Evolutionary conservation across 1,140 invertebrate species (phyloP), one percentile per base, ranked within the genome.

Genomic region (Penaeus japonicus): DNA sequence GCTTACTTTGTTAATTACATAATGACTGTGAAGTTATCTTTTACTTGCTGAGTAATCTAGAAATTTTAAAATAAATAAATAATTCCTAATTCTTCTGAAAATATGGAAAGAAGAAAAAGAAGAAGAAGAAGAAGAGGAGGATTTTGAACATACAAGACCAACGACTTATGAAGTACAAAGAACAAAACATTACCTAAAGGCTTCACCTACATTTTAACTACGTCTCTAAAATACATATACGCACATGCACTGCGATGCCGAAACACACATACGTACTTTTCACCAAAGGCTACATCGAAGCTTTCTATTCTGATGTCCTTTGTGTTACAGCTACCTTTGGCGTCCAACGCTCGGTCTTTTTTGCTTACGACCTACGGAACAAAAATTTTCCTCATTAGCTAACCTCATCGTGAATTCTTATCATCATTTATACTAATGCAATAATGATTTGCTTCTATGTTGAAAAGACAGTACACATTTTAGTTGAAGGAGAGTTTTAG

Each of bases 221-320:
- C 20, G 15, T 89, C 39, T 88, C 24, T n/a, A 55, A 24, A 24
- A 4, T 2, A 18, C 12, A 65, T 12, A 65, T 22, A 2, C 12
- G 12, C 12, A 2, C 20, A 32, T 15, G 15, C 30, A 79, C 22
- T 35, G 30, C 30, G 10, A 79, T 4, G 7, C n/a, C n/a, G n/a
- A n/a, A n/a, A n/a, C n/a, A 24, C 55, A 78, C 59, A 75, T 32
- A 90, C 91, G 89, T 91, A 97, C 96, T 96, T 96, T 91, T 99
- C 98, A 35, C 98, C 98, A 93, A 97, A 99, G 15, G 98, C 96
- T 90, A 99, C 96, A 94, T 99, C 99, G 93, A 99, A 99, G 93
- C 99, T 99, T 93, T 99, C 98, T 93, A 99, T 98, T 92, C 96
- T 96, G 91, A 99, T 98, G 92, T 99, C 98, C 92, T 96, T 96